Percentiles rank a stretch among this genome's conserved stretches.
Evolutionary conservation across 2,797 vertebrate species (phyloP).

Genomic region (Chelon auratus): DNA sequence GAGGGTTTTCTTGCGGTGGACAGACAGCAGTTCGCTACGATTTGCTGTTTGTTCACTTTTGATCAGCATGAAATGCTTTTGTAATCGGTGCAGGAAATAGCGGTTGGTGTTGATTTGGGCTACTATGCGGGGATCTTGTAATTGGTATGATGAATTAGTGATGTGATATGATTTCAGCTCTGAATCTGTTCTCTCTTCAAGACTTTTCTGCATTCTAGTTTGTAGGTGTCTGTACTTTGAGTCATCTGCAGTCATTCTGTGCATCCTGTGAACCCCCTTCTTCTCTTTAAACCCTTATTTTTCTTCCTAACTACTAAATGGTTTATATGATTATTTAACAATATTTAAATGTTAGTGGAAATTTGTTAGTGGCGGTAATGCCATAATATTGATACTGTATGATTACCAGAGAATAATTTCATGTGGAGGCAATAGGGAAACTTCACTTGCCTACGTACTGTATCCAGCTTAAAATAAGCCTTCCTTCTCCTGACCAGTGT

Average conservation of each 20-base stretch:
- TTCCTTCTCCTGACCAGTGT: constrained; percentile 3
- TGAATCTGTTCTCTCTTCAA: constrained; percentile 30
- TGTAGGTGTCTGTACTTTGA: constrained; percentile 30
- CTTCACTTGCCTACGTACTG: background rate
- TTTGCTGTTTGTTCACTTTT: constrained; percentile 53
- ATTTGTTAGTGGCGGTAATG: background rate
- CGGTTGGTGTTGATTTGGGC: constrained; percentile 36
- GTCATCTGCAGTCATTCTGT: constrained; percentile 32
- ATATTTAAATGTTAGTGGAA: background rate
- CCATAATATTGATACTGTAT: background rate
- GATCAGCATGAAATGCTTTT: constrained; percentile 74
- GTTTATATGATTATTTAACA: background rate
- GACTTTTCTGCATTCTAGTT: constrained; percentile 17
- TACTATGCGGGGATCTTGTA: constrained; percentile 30
- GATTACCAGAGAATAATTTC: background rate
- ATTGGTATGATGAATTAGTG: constrained; percentile 32
- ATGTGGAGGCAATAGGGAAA: background rate
- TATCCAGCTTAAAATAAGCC: background rate
- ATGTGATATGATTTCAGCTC: constrained; percentile 47
- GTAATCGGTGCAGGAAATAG: constrained; percentile 59
- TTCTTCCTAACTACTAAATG: background rate
- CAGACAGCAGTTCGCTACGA: constrained; percentile 37
- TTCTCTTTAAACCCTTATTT: background rate
- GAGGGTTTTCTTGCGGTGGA: constrained; percentile 32
- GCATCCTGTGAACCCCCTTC: constrained; percentile 34